Conservation (phyloP, 2,888 invertebrate species). For the Acronicta leporina region DNA sequence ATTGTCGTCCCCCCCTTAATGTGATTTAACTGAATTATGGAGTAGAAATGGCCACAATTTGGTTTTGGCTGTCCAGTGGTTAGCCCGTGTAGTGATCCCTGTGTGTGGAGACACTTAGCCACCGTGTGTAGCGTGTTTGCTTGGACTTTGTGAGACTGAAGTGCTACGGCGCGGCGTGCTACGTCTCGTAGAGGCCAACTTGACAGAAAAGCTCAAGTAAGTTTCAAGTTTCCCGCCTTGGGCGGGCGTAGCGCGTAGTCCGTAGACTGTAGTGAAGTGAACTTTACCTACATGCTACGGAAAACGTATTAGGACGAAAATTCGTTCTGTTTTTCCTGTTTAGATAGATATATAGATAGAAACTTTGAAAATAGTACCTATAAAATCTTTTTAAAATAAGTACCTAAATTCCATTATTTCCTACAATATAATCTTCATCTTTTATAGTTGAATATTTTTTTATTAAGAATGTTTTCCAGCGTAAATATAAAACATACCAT, state of each 20-base stretch:
- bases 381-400: too few species aligned
- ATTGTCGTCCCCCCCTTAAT: conserved; percentile 87
- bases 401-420: too few species aligned
- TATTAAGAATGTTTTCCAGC: too few species aligned
- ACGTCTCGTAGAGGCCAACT: conserved; percentile 72
- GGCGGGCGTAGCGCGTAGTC: conserved; percentile 38
- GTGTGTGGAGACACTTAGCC: conserved; percentile 55
- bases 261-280: conserved; percentile 1
- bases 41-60: conserved; percentile 86
- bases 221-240: conserved; percentile 64
- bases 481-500: too few species aligned
- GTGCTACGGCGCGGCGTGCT: conserved; percentile 75
- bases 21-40: conserved; percentile 88
- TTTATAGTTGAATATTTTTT: too few species aligned
- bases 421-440: too few species aligned
- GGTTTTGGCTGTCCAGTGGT: conserved; percentile 82
- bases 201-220: conserved; percentile 75
- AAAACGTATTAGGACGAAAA: too few species aligned
- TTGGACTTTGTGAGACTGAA: conserved; percentile 67
- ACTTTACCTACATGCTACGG: too few species aligned
- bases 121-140: conserved; percentile 65
- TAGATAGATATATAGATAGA: too few species aligned
- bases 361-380: too few species aligned
- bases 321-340: too few species aligned
- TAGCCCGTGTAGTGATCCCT: conserved; percentile 69